A percentile compares a stretch with the other conserved stretches of the same genome.
Evolutionary conservation across 1,140 invertebrate genomes (phyloP).

Genomic region (Notospermus geniculatus): DNA sequence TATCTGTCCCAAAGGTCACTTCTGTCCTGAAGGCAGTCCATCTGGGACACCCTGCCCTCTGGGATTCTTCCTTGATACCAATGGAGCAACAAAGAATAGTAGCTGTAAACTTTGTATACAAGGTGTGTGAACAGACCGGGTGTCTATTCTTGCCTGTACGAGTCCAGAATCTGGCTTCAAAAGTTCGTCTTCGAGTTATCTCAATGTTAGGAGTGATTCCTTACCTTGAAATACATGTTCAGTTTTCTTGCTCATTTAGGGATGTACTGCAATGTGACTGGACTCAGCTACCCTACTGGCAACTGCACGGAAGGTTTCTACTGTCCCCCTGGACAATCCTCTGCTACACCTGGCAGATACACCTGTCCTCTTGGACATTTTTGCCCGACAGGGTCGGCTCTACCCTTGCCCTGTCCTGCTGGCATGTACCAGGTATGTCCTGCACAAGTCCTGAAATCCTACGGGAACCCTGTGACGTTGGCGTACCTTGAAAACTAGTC

Average conservation of each 20-base stretch:
- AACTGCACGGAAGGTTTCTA: slow-evolving; percentile 43
- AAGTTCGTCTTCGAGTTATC: too few species aligned
- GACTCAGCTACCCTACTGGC: slow-evolving; percentile 30
- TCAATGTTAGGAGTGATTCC: too few species aligned
- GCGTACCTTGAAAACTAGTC: too few species aligned
- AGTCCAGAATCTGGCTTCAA: too few species aligned
- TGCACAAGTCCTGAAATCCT: too few species aligned
- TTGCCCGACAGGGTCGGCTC: slow-evolving; percentile 36
- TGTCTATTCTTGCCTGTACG: too few species aligned
- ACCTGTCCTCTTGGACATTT: slow-evolving; percentile 43
- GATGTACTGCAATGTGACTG: slow-evolving; percentile 42
- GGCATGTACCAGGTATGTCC: slow-evolving; percentile 16
- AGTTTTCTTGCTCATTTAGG: slow-evolving; percentile 17
- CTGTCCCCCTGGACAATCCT: slow-evolving; percentile 39
- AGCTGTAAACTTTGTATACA: slow-evolving; percentile 41
- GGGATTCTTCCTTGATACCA: slow-evolving; percentile 44
- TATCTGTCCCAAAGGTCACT: slow-evolving; percentile 40
- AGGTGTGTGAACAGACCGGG: not conserved
- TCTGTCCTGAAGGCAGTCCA: slow-evolving; percentile 40
- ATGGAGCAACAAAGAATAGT: slow-evolving; percentile 25
- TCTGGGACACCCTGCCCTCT: slow-evolving; percentile 36
- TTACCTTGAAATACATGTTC: too few species aligned
- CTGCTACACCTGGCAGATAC: slow-evolving; percentile 32
- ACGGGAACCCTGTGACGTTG: too few species aligned
- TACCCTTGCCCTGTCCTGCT: slow-evolving; percentile 34